Evolutionary conservation across 2,113 vertebrate genomes (phyloP).

Genomic region (Cyanoderma ruficeps): DNA sequence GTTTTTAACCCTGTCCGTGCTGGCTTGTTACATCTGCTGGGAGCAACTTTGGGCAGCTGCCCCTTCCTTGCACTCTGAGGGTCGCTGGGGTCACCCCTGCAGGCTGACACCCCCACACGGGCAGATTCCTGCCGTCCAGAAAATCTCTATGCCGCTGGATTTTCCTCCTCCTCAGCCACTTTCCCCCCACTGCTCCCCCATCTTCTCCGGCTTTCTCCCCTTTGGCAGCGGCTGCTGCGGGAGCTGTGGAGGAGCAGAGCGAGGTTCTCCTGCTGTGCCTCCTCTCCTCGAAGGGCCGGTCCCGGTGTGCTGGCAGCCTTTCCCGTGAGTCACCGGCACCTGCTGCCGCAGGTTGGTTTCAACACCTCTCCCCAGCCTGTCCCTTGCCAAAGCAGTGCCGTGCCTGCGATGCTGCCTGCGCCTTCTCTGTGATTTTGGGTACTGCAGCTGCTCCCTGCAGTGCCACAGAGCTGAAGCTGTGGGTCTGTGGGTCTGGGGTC

Average conservation of each 20-base stretch:
- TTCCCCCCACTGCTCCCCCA: neutral
- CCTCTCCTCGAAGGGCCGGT: neutral
- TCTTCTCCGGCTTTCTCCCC: neutral
- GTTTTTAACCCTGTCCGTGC: neutral
- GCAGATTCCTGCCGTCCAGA: neutral
- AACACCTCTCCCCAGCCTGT: neutral
- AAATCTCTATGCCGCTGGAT: neutral
- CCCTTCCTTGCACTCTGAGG: fast-evolving
- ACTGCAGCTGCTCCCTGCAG: neutral
- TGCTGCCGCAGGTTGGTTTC: neutral
- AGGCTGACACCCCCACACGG: fast-evolving
- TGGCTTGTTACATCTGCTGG: neutral
- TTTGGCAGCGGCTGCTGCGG: neutral
- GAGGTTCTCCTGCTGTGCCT: neutral
- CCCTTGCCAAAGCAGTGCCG: neutral
- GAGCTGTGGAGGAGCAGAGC: neutral
- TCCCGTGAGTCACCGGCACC: neutral
- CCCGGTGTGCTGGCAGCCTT: neutral
- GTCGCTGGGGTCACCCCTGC: neutral
- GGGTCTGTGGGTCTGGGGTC: neutral
- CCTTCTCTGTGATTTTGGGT: fast-evolving
- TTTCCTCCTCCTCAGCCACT: neutral
- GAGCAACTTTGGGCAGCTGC: neutral
- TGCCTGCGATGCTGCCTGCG: neutral
- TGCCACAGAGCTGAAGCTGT: neutral